Evolutionary conservation across 2,797 vertebrate genomes (phyloP), one percentile per base, ranked within the genome.

Genomic region (Otus scops): DNA sequence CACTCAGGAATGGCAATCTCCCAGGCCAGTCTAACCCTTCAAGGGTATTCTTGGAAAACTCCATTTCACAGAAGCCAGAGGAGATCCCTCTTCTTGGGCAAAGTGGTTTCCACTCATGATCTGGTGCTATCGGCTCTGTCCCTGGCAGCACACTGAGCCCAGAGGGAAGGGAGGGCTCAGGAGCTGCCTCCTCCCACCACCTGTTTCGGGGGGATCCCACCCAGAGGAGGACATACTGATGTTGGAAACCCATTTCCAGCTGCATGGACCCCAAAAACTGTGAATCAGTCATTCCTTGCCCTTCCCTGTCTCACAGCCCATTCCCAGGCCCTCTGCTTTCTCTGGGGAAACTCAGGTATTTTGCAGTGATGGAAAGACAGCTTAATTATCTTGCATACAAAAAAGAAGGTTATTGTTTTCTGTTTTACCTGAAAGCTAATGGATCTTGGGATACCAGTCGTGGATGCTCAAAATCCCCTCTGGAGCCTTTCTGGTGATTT

Each of bases 341-440:
- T 94, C 96, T 9, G 13, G 81, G 95, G 88, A 95, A 96, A 95
- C 60, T 92, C 88, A 88, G 89, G 94, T 68, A 95, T 95, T 95
- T 93, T 95, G 85, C 91, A 71, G 38, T 51, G 61, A 94, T 89
- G 73, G 84, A 85, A 93, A 90, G 67, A 95, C 85, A 93, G 84
- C 57, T 92, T 85, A 88, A 95, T 95, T 87, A 83, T 75, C 73
- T 91, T 20, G 67, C 61, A 79, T 28, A 89, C 27, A 89, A 87
- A 92, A 94, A 61, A 91, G 64, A 91, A 0, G 36, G 56, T 93
- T 61, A 90, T 87, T 92, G 83, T 95, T 92, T 93, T 93, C 84
- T 3, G 0, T 83, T 97, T 96, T 97, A 95, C 96, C 94, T 96
- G 92, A 92, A 94, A 89, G 79, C 96, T 97, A 97, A 94, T 67